phyloP scores from a whole-genome alignment of 2,797 vertebrate genomes.

The Dendrocincla tyrannina region DNA sequence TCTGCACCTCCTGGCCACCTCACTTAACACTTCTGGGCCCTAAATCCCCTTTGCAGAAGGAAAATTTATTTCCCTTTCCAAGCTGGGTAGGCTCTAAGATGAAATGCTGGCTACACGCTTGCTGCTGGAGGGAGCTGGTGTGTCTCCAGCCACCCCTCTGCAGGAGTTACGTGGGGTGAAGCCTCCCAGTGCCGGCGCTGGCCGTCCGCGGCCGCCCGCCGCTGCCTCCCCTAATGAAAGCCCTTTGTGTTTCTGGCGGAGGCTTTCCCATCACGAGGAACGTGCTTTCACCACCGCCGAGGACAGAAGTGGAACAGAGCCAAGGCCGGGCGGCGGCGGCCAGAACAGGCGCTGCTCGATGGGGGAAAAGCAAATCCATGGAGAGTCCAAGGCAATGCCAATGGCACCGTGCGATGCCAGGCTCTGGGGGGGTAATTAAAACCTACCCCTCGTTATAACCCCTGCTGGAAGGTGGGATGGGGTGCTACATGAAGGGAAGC shows the following conservation, averaged over 20 bases:
- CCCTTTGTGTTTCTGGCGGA: not conserved
- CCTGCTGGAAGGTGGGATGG: accelerated
- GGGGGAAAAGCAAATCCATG: not conserved
- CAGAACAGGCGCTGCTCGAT: not conserved
- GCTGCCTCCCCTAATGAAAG: not conserved
- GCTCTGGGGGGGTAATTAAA: not conserved
- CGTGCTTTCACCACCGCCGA: not conserved
- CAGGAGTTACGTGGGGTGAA: not conserved
- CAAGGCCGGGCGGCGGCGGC: not conserved
- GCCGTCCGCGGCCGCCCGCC: not conserved
- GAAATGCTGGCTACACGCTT: accelerated
- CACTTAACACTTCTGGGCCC: not conserved
- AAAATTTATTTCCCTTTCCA: not conserved
- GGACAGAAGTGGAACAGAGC: slow-evolving; percentile 20
- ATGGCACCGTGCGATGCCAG: accelerated
- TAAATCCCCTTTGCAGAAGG: not conserved
- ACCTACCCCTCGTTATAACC: accelerated
- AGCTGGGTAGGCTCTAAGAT: not conserved
- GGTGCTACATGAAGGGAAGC: not conserved
- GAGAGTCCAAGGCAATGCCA: accelerated
- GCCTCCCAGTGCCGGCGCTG: not conserved
- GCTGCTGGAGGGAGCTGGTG: not conserved
- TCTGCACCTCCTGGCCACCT: not conserved
- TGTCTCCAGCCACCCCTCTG: not conserved
- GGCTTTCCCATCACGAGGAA: slow-evolving; percentile 38